Conservation (phyloP, 2,113 vertebrate species). For the Chloropsis hardwickii region DNA sequence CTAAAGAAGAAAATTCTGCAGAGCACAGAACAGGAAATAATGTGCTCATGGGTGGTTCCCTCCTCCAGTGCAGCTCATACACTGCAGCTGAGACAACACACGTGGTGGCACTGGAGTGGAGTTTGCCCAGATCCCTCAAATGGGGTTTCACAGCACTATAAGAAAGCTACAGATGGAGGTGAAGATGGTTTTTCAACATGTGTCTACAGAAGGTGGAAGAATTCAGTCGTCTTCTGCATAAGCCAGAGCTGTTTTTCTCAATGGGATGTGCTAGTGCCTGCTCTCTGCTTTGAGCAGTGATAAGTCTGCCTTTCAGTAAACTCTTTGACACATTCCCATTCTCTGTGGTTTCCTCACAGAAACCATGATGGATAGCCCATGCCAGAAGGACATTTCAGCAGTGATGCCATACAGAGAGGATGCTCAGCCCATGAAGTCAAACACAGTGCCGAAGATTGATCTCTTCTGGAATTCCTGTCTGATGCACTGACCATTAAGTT, state of each 20-base stretch:
- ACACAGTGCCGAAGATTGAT: not conserved
- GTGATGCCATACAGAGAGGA: not conserved
- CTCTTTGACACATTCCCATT: not conserved
- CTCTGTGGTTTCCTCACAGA: slow-evolving; percentile 44
- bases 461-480: slow-evolving; percentile 32
- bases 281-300: not conserved
- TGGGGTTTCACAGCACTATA: not conserved
- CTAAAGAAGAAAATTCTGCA: slow-evolving; percentile 32
- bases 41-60: slow-evolving; percentile 42
- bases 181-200: not conserved
- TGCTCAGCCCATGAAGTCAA: not conserved
- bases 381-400: not conserved
- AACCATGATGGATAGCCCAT: not conserved
- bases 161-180: not conserved
- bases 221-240: not conserved
- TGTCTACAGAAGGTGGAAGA: not conserved
- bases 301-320: slow-evolving; percentile 27
- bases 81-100: slow-evolving; percentile 39
- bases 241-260: not conserved
- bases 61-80: not conserved
- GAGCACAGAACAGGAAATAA: slow-evolving; percentile 48
- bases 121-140: not conserved
- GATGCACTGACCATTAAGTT: slow-evolving; percentile 51
- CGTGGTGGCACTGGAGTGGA: not conserved
- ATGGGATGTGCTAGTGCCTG: not conserved